These are phyloP conservation scores for Hyppa rectilinea DNA, from an alignment of 2,888 invertebrate species.

Conservation along the genomic window DNA sequence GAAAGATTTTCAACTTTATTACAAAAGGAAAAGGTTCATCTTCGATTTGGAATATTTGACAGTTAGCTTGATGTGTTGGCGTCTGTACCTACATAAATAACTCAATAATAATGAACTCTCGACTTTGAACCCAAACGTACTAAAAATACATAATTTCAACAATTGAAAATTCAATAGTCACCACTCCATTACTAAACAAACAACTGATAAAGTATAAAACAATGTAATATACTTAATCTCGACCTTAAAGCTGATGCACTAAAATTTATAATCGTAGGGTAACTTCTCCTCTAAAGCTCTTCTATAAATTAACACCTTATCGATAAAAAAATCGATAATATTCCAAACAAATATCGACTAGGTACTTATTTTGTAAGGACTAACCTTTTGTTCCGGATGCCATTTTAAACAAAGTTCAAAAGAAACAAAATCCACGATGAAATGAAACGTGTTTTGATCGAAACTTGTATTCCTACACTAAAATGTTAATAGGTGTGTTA, in stretches of 20 bases:
- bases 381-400: conserved; percentile 72
- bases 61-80: too few relatives aligned
- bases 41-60: too few relatives aligned
- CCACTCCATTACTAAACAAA: conserved; percentile 1
- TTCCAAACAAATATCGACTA: not conserved
- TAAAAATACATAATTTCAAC: not conserved
- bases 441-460: conserved; percentile 65
- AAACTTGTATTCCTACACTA: conserved; percentile 63
- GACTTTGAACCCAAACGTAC: conserved; percentile 7
- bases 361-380: conserved; percentile 43
- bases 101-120: not conserved
- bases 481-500: conserved; percentile 62
- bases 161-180: not conserved
- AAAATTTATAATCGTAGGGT: conserved; percentile 4
- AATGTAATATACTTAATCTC: conserved; percentile 16
- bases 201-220: conserved; percentile 10
- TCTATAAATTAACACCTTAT: conserved; percentile 3
- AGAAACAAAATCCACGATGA: conserved; percentile 14
- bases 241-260: not conserved
- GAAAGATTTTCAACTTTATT: too few relatives aligned
- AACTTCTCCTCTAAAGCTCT: not conserved
- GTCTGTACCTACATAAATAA: not conserved
- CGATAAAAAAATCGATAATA: conserved; percentile 16
- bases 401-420: conserved; percentile 58
- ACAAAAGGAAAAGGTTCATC: too few relatives aligned